Evolutionary conservation across 2,797 vertebrate species (phyloP).

Genomic region (Pipistrellus nathusii): DNA sequence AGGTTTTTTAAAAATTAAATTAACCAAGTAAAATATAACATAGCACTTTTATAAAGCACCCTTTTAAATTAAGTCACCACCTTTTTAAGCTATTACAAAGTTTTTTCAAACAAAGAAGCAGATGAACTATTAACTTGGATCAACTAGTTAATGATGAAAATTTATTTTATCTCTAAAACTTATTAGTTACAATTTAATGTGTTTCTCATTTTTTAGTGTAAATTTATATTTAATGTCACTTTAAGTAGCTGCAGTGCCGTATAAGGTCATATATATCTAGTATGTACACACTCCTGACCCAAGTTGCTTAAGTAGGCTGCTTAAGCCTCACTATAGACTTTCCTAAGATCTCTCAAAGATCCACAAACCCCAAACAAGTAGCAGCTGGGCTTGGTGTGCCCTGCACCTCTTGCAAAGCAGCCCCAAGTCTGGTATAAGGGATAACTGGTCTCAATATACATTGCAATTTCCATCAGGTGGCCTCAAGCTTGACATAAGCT

Average conservation of each 20-base stretch:
- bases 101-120: slow-evolving; percentile 40
- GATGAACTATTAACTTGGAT: neutral
- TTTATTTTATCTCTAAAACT: slow-evolving; percentile 11
- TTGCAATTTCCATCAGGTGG: neutral
- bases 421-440: neutral
- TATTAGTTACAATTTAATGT: neutral
- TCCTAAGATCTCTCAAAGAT: neutral
- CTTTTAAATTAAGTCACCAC: neutral
- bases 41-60: neutral
- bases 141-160: neutral
- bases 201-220: slow-evolving; percentile 19
- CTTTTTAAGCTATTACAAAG: neutral
- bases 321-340: neutral
- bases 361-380: neutral
- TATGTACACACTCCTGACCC: neutral
- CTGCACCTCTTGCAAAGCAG: neutral
- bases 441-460: neutral
- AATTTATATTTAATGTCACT: neutral
- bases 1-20: slow-evolving; percentile 43
- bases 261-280: neutral
- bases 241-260: neutral
- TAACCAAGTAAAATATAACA: neutral
- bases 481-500: neutral
- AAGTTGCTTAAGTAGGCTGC: neutral
- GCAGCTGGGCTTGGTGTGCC: neutral